These are phyloP conservation scores for Ploceus nigricollis DNA, from an alignment of 2,113 vertebrate species.

Conservation along the genomic window DNA sequence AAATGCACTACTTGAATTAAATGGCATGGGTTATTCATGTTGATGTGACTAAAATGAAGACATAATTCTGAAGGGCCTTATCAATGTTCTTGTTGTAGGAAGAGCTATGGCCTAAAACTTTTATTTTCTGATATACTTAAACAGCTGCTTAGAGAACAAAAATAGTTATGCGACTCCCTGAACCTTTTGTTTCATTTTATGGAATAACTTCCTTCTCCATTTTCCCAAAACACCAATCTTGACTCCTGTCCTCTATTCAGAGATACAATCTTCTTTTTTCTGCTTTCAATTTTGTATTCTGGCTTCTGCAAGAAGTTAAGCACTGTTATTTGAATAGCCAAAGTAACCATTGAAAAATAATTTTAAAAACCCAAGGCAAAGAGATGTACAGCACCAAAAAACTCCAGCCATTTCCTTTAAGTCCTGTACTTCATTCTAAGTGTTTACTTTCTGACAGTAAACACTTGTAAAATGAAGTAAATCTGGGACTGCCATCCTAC, in stretches of 20 bases:
- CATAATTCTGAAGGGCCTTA: not conserved
- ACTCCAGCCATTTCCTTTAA: not conserved
- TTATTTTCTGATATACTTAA: not conserved
- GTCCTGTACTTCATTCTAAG: not conserved
- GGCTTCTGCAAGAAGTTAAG: not conserved
- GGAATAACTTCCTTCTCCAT: not conserved
- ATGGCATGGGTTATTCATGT: not conserved
- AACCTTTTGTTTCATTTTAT: not conserved
- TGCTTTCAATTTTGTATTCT: not conserved
- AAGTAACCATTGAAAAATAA: not conserved
- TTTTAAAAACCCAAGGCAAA: not conserved
- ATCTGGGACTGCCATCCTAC: not conserved
- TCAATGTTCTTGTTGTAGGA: not conserved
- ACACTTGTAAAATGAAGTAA: not conserved
- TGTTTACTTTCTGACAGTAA: not conserved
- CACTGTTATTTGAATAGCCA: not conserved
- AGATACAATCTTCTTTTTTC: not conserved
- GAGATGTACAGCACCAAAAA: not conserved
- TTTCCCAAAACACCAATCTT: not conserved
- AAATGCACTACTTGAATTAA: not conserved
- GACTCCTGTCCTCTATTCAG: not conserved
- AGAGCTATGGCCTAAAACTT: not conserved
- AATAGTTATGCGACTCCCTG: accelerated
- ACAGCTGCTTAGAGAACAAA: not conserved
- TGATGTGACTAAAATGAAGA: not conserved